Percentiles rank a stretch among this genome's conserved stretches.
Evolutionary conservation across 2,888 invertebrate genomes (phyloP).

Genomic region (Lycia hirtaria): DNA sequence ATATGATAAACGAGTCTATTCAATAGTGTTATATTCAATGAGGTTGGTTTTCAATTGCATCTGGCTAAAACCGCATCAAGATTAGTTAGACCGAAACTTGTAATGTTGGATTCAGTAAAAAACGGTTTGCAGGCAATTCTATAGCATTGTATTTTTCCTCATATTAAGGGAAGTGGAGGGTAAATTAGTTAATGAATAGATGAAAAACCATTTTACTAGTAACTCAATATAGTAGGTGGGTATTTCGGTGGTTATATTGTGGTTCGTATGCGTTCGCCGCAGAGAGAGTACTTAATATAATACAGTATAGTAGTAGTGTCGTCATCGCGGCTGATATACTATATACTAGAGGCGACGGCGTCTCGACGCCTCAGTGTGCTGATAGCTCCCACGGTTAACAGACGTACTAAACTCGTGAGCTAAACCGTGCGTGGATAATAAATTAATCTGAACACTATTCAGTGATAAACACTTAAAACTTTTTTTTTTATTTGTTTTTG

Average conservation of each 20-base stretch:
- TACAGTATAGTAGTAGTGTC: too few relatives aligned
- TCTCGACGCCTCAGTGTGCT: slow-evolving; percentile 65
- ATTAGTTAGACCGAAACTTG: not conserved
- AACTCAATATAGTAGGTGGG: not conserved
- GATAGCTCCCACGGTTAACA: slow-evolving; percentile 68
- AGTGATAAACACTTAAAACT: slow-evolving; percentile 20
- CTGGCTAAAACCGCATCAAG: slow-evolving; percentile 11
- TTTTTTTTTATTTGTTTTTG: slow-evolving; percentile 47
- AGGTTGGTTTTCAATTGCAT: not conserved
- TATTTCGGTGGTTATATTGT: not conserved
- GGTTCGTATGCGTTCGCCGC: not conserved
- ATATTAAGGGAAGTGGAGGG: not conserved
- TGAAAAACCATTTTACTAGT: not conserved
- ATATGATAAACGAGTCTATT: not conserved
- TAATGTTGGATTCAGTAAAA: not conserved
- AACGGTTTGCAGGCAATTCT: not conserved
- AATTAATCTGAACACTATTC: slow-evolving; percentile 39
- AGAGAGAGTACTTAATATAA: too few relatives aligned
- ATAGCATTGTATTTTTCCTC: not conserved
- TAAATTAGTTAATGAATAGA: slow-evolving; percentile 4
- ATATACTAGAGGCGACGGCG: slow-evolving; percentile 45
- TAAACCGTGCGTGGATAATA: slow-evolving; percentile 20
- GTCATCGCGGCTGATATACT: slow-evolving; percentile 52
- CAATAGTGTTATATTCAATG: too few relatives aligned
- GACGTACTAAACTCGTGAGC: slow-evolving; percentile 52